Base-by-base conservation (phyloP, 2,797 vertebrate species). In the Anguilla obscura region DNA sequence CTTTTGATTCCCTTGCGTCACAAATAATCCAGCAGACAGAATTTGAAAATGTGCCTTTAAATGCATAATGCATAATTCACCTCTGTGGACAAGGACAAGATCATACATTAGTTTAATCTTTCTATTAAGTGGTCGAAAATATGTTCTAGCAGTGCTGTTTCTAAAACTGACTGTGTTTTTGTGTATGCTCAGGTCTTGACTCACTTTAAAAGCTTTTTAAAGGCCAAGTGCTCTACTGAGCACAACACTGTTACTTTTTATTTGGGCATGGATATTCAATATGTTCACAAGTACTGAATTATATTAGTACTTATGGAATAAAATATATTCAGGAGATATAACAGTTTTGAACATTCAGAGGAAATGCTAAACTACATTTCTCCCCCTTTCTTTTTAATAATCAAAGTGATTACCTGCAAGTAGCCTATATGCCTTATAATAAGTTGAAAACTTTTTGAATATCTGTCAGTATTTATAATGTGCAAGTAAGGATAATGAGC, bases 401-500 rank as follows among this genome's bases (percentile, higher is more conserved):
- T 87, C 63, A 69, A 74, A 0, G 27, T 36, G 69, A 74, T 10
- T 36, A 36, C 30, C 8, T 14, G 14, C 69, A 74, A 84, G 40
- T 45, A 45, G 40, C 40, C 84, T 60, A 48, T 45, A 54, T 36
- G 71, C 18, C 33, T 8, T 27, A 60, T 9, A 66, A 36, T 21
- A 58, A 6, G 52, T 40, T 45, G 45, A 16, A 58, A 27, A 80
- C 76, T 63, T 80, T 45, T 63, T 85, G 3, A 84, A 84, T 14
- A 24, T 52, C 50, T 85, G 84, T 89, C 86, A 84, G 86, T 86
- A 90, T 50, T 48, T 7, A 69, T 80, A 48, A 87, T 88, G 88
- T 86, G 63, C 86, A 50, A 85, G 63, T 45, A 79, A 89, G 89
- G 90, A 91, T 91, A 91, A 91, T 91, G 86, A 88, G 87, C 89